phyloP scores from a whole-genome alignment of 2,797 vertebrate species.

The Synanceia verrucosa region DNA sequence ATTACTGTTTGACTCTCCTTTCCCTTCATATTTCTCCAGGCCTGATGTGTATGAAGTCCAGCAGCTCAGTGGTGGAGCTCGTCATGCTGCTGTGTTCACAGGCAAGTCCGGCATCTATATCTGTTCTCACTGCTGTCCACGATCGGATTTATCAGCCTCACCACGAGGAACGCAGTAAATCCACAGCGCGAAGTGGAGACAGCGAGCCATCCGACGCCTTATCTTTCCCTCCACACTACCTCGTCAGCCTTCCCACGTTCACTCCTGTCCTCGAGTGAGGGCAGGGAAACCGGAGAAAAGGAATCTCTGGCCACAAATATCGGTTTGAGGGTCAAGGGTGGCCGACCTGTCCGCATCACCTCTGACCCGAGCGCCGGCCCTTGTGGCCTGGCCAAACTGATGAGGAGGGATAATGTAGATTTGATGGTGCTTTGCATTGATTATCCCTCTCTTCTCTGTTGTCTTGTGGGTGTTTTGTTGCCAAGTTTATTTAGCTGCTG shows the following conservation, averaged over 20 bases:
- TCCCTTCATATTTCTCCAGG: conserved; percentile 76
- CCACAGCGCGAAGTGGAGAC: conserved; percentile 44
- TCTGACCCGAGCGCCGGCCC: conserved; percentile 86
- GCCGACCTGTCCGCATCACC: conserved; percentile 89
- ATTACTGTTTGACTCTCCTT: conserved; percentile 14
- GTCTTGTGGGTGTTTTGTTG: conserved; percentile 87
- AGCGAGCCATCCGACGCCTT: conserved; percentile 46
- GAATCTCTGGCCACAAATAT: conserved; percentile 83
- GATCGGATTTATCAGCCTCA: conserved; percentile 68
- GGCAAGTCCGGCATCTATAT: conserved; percentile 84
- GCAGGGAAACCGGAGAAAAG: conserved; percentile 59
- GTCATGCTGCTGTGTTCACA: conserved; percentile 99
- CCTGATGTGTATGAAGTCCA: conserved; percentile 97
- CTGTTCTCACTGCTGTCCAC: conserved; percentile 35
- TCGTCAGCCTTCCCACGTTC: conserved; percentile 36
- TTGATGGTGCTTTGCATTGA: conserved; percentile 98
- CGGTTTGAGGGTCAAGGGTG: conserved; percentile 94
- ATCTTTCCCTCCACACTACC: conserved; percentile 64
- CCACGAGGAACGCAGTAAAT: conserved; percentile 73
- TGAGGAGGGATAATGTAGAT: conserved; percentile 97
- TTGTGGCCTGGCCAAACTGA: conserved; percentile 86
- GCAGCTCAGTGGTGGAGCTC: conserved; percentile 98
- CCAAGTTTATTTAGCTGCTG: conserved; percentile 96
- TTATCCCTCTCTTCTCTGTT: conserved; percentile 80
- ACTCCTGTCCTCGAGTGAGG: conserved; percentile 13